phyloP scores from a whole-genome alignment of 2,113 vertebrate species.

The Notothenia rossii region DNA sequence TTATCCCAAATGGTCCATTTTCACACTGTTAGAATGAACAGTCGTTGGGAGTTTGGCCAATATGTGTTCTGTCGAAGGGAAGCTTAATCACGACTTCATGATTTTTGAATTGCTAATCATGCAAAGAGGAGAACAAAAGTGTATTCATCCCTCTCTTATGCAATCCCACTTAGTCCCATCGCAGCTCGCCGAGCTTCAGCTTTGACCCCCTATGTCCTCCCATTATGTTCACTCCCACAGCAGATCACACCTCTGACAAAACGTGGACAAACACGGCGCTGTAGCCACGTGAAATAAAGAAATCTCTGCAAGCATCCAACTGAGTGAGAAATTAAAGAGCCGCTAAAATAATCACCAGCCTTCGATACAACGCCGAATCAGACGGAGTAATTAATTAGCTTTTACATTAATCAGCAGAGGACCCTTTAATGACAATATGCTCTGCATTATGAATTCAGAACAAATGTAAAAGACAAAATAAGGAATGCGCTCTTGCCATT shows the following conservation, averaged over 20 bases:
- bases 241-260: slow-evolving; percentile 10
- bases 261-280: slow-evolving; percentile 16
- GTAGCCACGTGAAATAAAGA: slow-evolving; percentile 26
- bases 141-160: slow-evolving; percentile 56
- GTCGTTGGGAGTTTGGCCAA: slow-evolving; percentile 4
- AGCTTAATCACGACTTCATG: slow-evolving; percentile 39
- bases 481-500: background rate
- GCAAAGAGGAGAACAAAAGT: slow-evolving; percentile 62
- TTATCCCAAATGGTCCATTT: slow-evolving; percentile 31
- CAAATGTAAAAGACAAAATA: slow-evolving; percentile 3
- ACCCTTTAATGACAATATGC: slow-evolving; percentile 4
- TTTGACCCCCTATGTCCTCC: slow-evolving; percentile 37
- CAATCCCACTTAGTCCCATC: slow-evolving; percentile 55
- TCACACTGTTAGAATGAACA: slow-evolving; percentile 3
- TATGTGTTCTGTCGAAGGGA: slow-evolving; percentile 39
- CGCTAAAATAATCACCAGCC: slow-evolving; percentile 9
- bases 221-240: slow-evolving; percentile 39
- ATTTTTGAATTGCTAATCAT: slow-evolving; percentile 63
- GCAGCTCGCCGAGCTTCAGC: slow-evolving; percentile 5
- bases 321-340: slow-evolving; percentile 17
- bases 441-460: slow-evolving; percentile 15
- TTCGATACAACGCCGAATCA: slow-evolving; percentile 13
- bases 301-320: slow-evolving; percentile 2
- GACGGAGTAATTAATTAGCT: slow-evolving; percentile 1
- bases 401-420: background rate